These are phyloP conservation scores for Crotophaga sulcirostris DNA, from an alignment of 2,113 vertebrate species.

Conservation along the genomic window DNA sequence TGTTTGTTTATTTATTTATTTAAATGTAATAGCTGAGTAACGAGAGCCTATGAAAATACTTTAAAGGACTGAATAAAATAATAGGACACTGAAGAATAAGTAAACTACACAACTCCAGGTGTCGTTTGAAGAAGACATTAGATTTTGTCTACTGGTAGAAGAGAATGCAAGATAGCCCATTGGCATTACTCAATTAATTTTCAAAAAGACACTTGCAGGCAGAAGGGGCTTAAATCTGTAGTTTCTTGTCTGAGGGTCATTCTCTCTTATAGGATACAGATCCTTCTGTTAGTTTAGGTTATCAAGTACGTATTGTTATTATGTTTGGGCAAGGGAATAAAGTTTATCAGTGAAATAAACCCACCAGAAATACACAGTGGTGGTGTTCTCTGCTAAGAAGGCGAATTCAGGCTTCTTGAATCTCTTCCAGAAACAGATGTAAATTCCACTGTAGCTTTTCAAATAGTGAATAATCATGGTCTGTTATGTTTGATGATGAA, in stretches of 20 bases:
- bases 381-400: constrained; percentile 35
- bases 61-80: not conserved
- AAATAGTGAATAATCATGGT: constrained; percentile 62
- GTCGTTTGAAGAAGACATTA: not conserved
- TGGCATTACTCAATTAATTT: not conserved
- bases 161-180: not conserved
- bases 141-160: not conserved
- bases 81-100: not conserved
- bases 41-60: not conserved
- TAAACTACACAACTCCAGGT: not conserved
- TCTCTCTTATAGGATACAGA: not conserved
- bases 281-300: not conserved
- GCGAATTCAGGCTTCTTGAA: constrained; percentile 48
- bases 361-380: constrained; percentile 8
- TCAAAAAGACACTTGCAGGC: not conserved
- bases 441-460: constrained; percentile 62
- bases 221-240: not conserved
- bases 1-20: not conserved
- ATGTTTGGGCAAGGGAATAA: not conserved
- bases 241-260: not conserved
- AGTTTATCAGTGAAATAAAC: constrained; percentile 24
- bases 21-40: not conserved
- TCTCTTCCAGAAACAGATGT: constrained; percentile 64
- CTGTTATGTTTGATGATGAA: constrained; percentile 56
- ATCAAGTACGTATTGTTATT: not conserved